Evolutionary conservation across 1,140 invertebrate species (phyloP).

Genomic region (Achatina immaculata): DNA sequence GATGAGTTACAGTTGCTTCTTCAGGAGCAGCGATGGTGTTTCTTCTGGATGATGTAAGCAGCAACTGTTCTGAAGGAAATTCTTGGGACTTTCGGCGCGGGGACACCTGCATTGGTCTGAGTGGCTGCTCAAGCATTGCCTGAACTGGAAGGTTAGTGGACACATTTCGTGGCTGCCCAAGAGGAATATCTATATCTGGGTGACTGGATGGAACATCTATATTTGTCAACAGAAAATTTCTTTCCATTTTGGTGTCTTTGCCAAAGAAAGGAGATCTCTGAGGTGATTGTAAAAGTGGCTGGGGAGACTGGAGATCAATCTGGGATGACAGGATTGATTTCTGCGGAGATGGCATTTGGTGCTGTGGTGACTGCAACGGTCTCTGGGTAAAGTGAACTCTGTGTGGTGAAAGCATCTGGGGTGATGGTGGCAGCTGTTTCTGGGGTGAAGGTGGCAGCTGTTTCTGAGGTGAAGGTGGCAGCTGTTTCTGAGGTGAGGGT

Average conservation of each 20-base stretch:
- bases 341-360: slow-evolving; percentile 6
- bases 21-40: slow-evolving; percentile 33
- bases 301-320: slow-evolving; percentile 2
- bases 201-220: neutral
- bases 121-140: neutral
- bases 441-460: slow-evolving; percentile 10
- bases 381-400: slow-evolving; percentile 27
- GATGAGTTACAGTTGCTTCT: slow-evolving; percentile 18
- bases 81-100: slow-evolving; percentile 33
- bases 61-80: neutral
- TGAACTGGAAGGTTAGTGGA: neutral
- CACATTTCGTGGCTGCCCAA: slow-evolving; percentile 2
- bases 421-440: slow-evolving; percentile 13
- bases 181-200: neutral
- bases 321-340: neutral
- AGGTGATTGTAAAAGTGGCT: neutral
- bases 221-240: slow-evolving; percentile 11
- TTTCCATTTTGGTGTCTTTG: slow-evolving; percentile 25
- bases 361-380: slow-evolving; percentile 20
- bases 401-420: slow-evolving; percentile 28
- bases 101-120: neutral
- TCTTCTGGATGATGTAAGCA: slow-evolving; percentile 6
- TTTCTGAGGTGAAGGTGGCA: neutral
- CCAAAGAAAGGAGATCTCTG: slow-evolving; percentile 27
- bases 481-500: slow-evolving; percentile 4